Percentiles rank a stretch among this genome's conserved stretches.
Evolutionary conservation across 1,140 invertebrate genomes (phyloP).

Genomic region (Dendroctonus ponderosae): DNA sequence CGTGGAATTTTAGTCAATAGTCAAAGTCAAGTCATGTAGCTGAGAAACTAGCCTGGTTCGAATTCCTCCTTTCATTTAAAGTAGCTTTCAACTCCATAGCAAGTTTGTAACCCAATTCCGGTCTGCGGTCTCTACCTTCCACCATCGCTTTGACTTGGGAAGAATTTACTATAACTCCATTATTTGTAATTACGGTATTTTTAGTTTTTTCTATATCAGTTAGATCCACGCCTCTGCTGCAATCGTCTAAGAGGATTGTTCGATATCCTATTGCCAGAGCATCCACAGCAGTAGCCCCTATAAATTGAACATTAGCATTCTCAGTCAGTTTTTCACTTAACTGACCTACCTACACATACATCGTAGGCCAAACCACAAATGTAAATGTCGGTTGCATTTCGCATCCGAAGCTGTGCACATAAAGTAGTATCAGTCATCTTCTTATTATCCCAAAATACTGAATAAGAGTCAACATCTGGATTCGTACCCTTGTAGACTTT

Average conservation of each 20-base stretch:
- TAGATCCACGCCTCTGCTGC: conserved; percentile 81
- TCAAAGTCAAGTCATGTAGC: too few species aligned
- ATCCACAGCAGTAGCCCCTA: conserved; percentile 83
- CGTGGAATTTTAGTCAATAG: too few species aligned
- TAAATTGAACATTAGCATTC: background rate
- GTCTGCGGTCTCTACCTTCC: conserved; percentile 78
- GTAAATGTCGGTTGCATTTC: conserved; percentile 88
- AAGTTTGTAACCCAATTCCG: conserved; percentile 82
- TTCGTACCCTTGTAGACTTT: conserved; percentile 93
- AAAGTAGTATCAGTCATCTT: conserved; percentile 85
- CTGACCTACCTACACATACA: conserved; percentile 81
- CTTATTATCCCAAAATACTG: conserved; percentile 97
- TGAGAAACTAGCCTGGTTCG: too few species aligned
- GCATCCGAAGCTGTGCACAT: conserved; percentile 73
- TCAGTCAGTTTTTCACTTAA: background rate
- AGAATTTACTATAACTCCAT: conserved; percentile 79
- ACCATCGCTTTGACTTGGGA: conserved; percentile 71
- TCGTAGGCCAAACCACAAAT: conserved; percentile 95
- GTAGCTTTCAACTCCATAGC: conserved; percentile 75
- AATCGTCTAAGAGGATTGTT: conserved; percentile 88
- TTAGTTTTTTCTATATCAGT: conserved; percentile 82
- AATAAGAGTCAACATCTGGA: conserved; percentile 94
- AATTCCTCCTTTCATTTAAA: conserved; percentile 15
- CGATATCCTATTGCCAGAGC: conserved; percentile 85
- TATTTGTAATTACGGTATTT: conserved; percentile 66